Conservation (phyloP, 2,888 invertebrate species). For the Acrobasis suavella region DNA sequence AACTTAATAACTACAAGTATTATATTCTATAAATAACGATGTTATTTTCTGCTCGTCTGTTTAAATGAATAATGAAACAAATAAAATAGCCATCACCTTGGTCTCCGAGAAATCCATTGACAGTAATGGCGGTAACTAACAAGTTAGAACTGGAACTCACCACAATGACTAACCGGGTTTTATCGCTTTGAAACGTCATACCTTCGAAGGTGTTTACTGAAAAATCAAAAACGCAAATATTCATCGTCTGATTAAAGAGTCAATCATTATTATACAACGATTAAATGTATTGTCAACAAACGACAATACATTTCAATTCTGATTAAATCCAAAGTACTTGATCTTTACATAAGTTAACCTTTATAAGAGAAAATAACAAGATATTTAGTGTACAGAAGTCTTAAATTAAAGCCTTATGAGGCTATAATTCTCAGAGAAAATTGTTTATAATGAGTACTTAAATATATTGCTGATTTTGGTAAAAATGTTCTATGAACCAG, state of each 20-base stretch:
- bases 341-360: conserved; percentile 11
- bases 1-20: no score
- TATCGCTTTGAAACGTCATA: neutral
- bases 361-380: neutral
- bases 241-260: no score
- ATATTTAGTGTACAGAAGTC: neutral
- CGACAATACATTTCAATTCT: no score
- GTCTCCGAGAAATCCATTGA: neutral
- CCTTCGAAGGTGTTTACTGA: neutral
- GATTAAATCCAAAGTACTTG: neutral
- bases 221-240: conserved; percentile 2
- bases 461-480: neutral
- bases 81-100: neutral
- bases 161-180: conserved; percentile 15
- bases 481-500: conserved; percentile 7
- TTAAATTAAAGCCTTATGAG: neutral
- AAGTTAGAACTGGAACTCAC: neutral
- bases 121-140: neutral
- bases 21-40: no score
- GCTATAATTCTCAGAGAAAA: neutral
- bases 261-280: no score
- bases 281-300: no score
- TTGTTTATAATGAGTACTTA: conserved; percentile 1
- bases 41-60: no score
- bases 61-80: no score